These are phyloP conservation scores for Loxodonta africana DNA, from an alignment of 2,113 vertebrate species.

Conservation along the genomic window DNA sequence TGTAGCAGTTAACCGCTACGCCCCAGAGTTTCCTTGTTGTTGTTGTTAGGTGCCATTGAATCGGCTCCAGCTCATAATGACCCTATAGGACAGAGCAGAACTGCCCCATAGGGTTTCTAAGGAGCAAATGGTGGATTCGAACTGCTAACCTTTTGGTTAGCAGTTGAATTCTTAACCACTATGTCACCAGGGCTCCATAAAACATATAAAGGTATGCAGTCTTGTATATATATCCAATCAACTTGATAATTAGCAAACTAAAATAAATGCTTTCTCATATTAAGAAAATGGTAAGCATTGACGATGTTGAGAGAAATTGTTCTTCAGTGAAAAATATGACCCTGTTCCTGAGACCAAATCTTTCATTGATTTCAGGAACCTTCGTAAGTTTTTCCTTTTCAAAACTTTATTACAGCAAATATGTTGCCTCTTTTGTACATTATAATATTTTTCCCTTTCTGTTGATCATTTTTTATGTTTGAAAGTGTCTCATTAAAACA, in stretches of 20 bases:
- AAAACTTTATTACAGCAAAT: background rate
- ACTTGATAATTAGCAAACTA: background rate
- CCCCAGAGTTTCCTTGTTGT: too few relatives aligned
- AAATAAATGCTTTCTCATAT: background rate
- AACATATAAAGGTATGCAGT: background rate
- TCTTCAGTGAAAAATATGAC: background rate
- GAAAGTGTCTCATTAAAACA: background rate
- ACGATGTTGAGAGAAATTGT: background rate
- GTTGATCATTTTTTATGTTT: slow-evolving; percentile 4
- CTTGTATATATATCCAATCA: background rate
- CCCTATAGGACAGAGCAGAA: too few relatives aligned
- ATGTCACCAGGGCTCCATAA: too few relatives aligned
- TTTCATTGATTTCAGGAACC: background rate
- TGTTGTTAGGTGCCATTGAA: too few relatives aligned
- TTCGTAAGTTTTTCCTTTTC: background rate
- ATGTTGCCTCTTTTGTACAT: background rate
- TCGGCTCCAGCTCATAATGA: too few relatives aligned
- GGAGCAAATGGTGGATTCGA: too few relatives aligned
- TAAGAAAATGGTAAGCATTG: background rate
- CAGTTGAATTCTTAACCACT: too few relatives aligned
- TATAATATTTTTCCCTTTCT: background rate
- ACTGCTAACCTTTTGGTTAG: too few relatives aligned
- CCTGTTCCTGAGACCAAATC: background rate
- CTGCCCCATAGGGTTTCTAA: too few relatives aligned
- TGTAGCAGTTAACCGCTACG: too few relatives aligned